phyloP scores from a whole-genome alignment of 2,113 vertebrate genomes.

The Strix aluco region DNA sequence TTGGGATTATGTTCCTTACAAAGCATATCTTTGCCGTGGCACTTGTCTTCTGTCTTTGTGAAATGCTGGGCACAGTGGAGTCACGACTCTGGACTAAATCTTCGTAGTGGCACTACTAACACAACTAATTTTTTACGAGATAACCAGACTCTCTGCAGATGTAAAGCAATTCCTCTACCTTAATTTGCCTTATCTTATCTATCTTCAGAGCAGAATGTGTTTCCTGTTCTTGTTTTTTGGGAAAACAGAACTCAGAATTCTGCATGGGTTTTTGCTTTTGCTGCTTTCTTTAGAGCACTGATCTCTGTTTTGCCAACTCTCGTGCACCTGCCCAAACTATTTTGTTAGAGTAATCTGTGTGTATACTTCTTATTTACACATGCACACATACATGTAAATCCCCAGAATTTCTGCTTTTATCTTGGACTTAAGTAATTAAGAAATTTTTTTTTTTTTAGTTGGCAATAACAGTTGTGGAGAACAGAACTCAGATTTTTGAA shows the following conservation, averaged over 20 bases:
- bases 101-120: neutral
- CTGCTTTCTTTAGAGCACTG: neutral
- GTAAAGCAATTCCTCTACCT: neutral
- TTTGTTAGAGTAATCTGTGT: neutral
- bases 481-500: neutral
- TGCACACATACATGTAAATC: neutral
- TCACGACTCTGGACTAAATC: fast-evolving
- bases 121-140: neutral
- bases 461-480: neutral
- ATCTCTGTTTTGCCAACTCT: neutral
- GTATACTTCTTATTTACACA: neutral
- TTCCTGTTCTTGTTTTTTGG: neutral
- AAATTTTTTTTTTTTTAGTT: neutral
- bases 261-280: neutral
- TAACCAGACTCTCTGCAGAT: neutral
- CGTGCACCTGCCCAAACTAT: neutral
- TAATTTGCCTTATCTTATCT: neutral
- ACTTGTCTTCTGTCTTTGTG: neutral
- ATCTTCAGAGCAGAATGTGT: neutral
- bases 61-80: neutral
- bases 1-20: neutral
- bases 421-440: neutral
- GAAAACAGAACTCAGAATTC: neutral
- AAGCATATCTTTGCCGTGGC: neutral
- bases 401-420: neutral